Percentiles rank a stretch among this genome's conserved stretches.
Conservation (phyloP, 2,888 invertebrate genomes). For the Ganaspis brasiliensis region DNA sequence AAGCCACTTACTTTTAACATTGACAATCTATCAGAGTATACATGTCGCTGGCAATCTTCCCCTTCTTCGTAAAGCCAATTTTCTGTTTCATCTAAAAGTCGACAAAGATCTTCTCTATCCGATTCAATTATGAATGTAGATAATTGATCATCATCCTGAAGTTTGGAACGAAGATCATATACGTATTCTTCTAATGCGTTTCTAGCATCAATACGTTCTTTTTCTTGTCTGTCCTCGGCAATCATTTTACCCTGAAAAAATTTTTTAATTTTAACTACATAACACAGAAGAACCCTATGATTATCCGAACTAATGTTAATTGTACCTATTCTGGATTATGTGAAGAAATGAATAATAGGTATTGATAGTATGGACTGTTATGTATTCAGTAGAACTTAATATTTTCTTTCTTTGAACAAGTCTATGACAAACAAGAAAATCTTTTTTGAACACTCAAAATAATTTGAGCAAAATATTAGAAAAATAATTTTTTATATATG, state of each 20-base stretch:
- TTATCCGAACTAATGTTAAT: too few species aligned
- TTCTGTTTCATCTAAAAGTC: constrained; percentile 91
- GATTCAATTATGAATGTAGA: constrained; percentile 88
- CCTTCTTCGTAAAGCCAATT: constrained; percentile 99
- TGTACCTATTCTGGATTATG: too few species aligned
- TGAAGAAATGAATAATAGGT: too few species aligned
- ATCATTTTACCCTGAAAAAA: constrained; percentile 88
- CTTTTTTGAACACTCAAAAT: too few species aligned
- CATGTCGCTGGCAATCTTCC: constrained; percentile 92
- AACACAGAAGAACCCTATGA: too few species aligned
- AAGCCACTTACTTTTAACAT: constrained; percentile 72
- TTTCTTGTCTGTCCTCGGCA: constrained; percentile 94
- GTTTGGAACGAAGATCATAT: constrained; percentile 96
- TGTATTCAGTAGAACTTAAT: too few species aligned
- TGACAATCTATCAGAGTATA: constrained; percentile 81
- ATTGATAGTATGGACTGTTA: too few species aligned
- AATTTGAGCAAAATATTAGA: too few species aligned
- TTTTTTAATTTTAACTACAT: background rate
- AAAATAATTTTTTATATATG: too few species aligned
- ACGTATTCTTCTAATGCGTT: constrained; percentile 99
- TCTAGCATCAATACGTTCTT: constrained; percentile 96
- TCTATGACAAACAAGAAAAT: too few species aligned
- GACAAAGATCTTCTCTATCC: constrained; percentile 85
- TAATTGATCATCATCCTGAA: constrained; percentile 89
- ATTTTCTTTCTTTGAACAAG: too few species aligned